These are phyloP conservation scores for Pseudochromis fuscus DNA, from an alignment of 2,797 vertebrate species.

Conservation along the genomic window DNA sequence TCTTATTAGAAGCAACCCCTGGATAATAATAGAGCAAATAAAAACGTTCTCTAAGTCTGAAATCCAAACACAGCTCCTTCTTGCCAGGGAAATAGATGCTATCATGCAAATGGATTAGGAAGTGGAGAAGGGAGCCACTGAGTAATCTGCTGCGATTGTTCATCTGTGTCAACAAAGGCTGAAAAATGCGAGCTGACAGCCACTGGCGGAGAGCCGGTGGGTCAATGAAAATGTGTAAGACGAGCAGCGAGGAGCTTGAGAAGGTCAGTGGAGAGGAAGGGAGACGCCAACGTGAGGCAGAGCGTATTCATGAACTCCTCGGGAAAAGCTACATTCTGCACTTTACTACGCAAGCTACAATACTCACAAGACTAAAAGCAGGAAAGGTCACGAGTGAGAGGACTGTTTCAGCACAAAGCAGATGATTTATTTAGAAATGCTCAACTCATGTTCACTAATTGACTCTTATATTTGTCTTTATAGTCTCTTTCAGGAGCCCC, in stretches of 20 bases:
- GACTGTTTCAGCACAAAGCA: slow-evolving; percentile 10
- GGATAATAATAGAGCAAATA: slow-evolving; percentile 32
- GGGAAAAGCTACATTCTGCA: slow-evolving; percentile 13
- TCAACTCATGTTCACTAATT: slow-evolving; percentile 29
- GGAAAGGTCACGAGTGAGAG: slow-evolving; percentile 53
- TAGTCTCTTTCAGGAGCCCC: background rate
- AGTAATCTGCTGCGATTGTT: slow-evolving; percentile 75
- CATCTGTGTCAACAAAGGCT: slow-evolving; percentile 78
- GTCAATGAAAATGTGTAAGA: slow-evolving; percentile 78
- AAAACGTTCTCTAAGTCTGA: slow-evolving; percentile 50
- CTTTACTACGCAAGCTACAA: background rate
- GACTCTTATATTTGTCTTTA: slow-evolving; percentile 2
- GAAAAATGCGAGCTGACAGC: slow-evolving; percentile 81
- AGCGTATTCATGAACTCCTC: slow-evolving; percentile 37
- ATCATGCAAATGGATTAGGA: slow-evolving; percentile 73
- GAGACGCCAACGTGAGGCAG: slow-evolving; percentile 4
- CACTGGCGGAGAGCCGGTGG: slow-evolving; percentile 65
- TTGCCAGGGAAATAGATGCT: slow-evolving; percentile 62
- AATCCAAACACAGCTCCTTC: slow-evolving; percentile 47
- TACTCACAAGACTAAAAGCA: slow-evolving; percentile 10
- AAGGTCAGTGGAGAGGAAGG: slow-evolving; percentile 78
- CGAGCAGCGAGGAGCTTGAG: slow-evolving; percentile 64
- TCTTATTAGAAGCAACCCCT: slow-evolving; percentile 2
- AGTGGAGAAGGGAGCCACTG: slow-evolving; percentile 52
- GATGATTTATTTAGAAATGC: slow-evolving; percentile 1